phyloP scores from a whole-genome alignment of 2,888 invertebrate genomes.

The Apeira syringaria region DNA sequence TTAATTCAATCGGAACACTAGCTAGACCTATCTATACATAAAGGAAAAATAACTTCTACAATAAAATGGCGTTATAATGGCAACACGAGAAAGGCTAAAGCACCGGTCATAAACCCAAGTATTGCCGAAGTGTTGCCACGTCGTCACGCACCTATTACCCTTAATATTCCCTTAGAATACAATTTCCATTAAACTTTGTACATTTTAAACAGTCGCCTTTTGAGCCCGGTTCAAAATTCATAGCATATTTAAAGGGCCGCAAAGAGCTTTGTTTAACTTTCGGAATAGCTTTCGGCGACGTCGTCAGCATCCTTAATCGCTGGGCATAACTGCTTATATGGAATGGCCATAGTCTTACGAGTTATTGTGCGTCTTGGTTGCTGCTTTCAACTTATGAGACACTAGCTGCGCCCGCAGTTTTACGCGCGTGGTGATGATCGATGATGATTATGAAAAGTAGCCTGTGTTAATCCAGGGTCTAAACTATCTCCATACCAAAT shows the following conservation, averaged over 20 bases:
- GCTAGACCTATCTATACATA: no score
- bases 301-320: constrained; percentile 14
- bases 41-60: no score
- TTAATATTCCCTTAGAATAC: constrained; percentile 68
- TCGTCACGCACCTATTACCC: constrained; percentile 51
- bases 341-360: background rate
- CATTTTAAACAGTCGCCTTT: constrained; percentile 73
- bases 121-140: constrained; percentile 19
- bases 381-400: background rate
- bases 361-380: no score
- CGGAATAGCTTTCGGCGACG: constrained; percentile 51
- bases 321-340: background rate
- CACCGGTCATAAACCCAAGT: constrained; percentile 7
- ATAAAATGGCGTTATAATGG: no score
- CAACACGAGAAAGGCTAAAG: background rate
- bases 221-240: constrained; percentile 67
- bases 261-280: constrained; percentile 74
- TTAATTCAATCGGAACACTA: no score
- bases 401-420: constrained; percentile 30
- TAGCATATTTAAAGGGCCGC: constrained; percentile 69
- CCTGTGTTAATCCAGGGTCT: no score
- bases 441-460: no score
- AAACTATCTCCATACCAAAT: no score
- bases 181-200: constrained; percentile 75
- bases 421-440: background rate